phyloP scores from a whole-genome alignment of 2,888 invertebrate species.

The Tiliacea citrago region DNA sequence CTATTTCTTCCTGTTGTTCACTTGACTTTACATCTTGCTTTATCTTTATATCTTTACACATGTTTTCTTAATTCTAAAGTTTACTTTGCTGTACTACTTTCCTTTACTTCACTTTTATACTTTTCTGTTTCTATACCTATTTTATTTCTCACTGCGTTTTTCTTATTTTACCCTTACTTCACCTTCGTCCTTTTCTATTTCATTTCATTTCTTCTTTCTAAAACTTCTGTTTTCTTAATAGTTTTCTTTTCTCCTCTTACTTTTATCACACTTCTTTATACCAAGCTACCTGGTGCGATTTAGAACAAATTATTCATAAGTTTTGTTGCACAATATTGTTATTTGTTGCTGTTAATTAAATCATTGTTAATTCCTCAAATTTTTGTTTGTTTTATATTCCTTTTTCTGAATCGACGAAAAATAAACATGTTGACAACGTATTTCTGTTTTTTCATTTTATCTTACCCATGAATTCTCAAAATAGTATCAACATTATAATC shows the following conservation, averaged over 20 bases:
- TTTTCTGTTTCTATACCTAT: not conserved
- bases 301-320: constrained; percentile 70
- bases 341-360: constrained; percentile 76
- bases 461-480: not conserved
- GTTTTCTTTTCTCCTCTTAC: not conserved
- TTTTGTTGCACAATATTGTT: constrained; percentile 73
- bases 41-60: not conserved
- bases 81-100: constrained; percentile 4
- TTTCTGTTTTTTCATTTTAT: constrained; percentile 38
- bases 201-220: constrained; percentile 8
- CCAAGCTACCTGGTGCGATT: constrained; percentile 80
- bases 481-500: not conserved
- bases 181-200: not conserved
- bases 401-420: constrained; percentile 22
- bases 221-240: constrained; percentile 2
- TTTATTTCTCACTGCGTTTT: not conserved
- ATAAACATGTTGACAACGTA: constrained; percentile 38
- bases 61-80: not conserved
- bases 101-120: not conserved
- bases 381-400: constrained; percentile 66
- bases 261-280: constrained; percentile 17
- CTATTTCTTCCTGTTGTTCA: not conserved
- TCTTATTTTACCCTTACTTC: not conserved
- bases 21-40: not conserved
- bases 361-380: constrained; percentile 67